phyloP scores from a whole-genome alignment of 92 coral and sea anemone species.

The Phenganax stokvisi region DNA sequence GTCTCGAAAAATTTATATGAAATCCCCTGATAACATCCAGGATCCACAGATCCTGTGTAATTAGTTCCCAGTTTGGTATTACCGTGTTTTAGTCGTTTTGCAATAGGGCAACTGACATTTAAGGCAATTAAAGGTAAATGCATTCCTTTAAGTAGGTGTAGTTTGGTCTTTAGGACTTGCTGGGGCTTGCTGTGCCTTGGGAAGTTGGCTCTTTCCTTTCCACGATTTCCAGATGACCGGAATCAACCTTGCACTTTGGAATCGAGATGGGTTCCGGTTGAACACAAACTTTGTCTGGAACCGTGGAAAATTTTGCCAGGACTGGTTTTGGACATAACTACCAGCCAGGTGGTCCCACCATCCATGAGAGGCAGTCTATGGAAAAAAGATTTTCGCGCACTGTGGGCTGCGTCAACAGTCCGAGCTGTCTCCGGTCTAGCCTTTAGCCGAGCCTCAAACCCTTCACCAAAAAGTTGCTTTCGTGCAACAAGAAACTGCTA shows the following conservation, averaged over 20 bases:
- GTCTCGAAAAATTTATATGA: not conserved
- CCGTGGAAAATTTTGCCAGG: conserved; percentile 5
- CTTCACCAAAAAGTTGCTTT: conserved; percentile 7
- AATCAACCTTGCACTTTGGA: not conserved
- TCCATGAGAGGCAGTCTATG: conserved; percentile 23
- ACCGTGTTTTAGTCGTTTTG: not conserved
- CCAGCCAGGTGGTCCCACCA: conserved; percentile 8
- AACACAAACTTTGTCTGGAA: not conserved
- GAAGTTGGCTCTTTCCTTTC: not conserved
- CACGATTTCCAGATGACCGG: not conserved
- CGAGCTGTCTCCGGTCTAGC: conserved; percentile 37
- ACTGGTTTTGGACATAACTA: not conserved
- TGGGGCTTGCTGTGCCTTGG: not conserved
- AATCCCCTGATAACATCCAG: not conserved
- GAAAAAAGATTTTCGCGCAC: conserved; percentile 30
- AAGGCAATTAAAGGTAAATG: not conserved
- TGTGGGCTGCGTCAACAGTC: conserved; percentile 11
- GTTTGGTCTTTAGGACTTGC: not conserved
- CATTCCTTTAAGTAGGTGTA: not conserved
- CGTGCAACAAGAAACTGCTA: not conserved
- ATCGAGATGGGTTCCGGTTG: not conserved
- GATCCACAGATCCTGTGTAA: conserved; percentile 15
- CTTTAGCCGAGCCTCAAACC: conserved; percentile 37
- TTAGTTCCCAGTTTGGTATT: not conserved
- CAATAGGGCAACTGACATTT: not conserved